phyloP scores from a whole-genome alignment of 1,140 invertebrate genomes.

The Ectropis grisescens region DNA sequence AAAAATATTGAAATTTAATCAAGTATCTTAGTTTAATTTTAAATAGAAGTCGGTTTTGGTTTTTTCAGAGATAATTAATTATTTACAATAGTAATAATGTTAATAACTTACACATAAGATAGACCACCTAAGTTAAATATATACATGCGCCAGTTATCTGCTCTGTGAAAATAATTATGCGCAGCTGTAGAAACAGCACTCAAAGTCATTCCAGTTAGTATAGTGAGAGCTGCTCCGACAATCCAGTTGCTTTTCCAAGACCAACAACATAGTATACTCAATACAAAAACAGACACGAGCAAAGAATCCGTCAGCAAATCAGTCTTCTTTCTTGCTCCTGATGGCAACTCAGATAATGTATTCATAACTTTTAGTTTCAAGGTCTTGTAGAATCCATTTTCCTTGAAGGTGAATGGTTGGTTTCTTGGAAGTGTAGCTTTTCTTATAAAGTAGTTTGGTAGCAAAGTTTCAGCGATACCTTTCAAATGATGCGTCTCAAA shows the following conservation, averaged over 20 bases:
- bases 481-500: slow-evolving; percentile 79
- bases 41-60: no score
- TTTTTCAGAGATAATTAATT: no score
- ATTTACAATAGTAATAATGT: no score
- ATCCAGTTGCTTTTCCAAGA: slow-evolving; percentile 42
- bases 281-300: slow-evolving; percentile 57
- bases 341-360: slow-evolving; percentile 59
- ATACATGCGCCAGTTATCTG: slow-evolving; percentile 87
- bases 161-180: slow-evolving; percentile 88
- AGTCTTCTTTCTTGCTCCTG: slow-evolving; percentile 39
- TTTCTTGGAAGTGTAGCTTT: slow-evolving; percentile 70
- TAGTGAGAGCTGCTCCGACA: slow-evolving; percentile 24
- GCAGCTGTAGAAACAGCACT: slow-evolving; percentile 71
- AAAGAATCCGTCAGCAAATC: slow-evolving; percentile 71
- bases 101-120: slow-evolving; percentile 70
- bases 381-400: slow-evolving; percentile 79
- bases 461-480: slow-evolving; percentile 67
- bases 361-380: slow-evolving; percentile 73
- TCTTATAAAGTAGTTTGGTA: slow-evolving; percentile 76
- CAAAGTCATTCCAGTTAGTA: slow-evolving; percentile 66
- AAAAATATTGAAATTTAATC: no score
- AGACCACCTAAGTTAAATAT: slow-evolving; percentile 80
- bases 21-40: no score
- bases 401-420: slow-evolving; percentile 76
- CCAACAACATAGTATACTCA: slow-evolving; percentile 68